These are phyloP conservation scores for Odontothrips loti DNA, from an alignment of 2,888 invertebrate species.

Conservation along the genomic window DNA sequence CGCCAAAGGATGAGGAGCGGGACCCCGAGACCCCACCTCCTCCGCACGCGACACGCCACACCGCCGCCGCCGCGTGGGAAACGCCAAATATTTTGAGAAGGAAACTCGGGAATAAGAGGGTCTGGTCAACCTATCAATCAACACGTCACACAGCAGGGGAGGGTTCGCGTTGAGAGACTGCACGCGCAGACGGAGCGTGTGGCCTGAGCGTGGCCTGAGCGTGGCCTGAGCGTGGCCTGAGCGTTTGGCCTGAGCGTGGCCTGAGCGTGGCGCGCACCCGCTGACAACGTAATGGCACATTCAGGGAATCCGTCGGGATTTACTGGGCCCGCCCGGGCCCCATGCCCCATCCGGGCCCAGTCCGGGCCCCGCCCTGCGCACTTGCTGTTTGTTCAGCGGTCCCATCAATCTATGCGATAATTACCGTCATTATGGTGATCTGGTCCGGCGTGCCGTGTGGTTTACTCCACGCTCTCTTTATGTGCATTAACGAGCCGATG, in stretches of 20 bases:
- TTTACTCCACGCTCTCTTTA: conserved; percentile 2
- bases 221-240: too few relatives aligned
- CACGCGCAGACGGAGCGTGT: too few relatives aligned
- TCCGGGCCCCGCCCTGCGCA: not conserved
- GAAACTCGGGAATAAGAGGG: not conserved
- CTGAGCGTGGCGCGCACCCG: not conserved
- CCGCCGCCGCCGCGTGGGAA: not conserved
- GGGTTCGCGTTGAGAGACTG: too few relatives aligned
- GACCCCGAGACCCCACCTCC: not conserved
- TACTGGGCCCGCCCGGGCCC: too few relatives aligned
- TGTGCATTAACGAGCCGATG: conserved; percentile 10
- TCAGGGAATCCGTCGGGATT: not conserved
- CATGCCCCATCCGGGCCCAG: not conserved
- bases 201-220: too few relatives aligned
- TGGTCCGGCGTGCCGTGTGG: not conserved
- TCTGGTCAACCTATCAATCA: not conserved
- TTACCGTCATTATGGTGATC: not conserved
- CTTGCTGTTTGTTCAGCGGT: not conserved
- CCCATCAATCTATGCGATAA: conserved; percentile 6
- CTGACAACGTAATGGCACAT: conserved; percentile 11
- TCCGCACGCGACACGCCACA: not conserved
- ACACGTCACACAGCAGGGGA: not conserved
- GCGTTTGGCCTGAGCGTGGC: too few relatives aligned
- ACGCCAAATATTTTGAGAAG: not conserved
- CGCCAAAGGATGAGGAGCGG: not conserved